Base-by-base conservation (phyloP, 2,888 invertebrate species). In the Heteromurus nitidus region DNA sequence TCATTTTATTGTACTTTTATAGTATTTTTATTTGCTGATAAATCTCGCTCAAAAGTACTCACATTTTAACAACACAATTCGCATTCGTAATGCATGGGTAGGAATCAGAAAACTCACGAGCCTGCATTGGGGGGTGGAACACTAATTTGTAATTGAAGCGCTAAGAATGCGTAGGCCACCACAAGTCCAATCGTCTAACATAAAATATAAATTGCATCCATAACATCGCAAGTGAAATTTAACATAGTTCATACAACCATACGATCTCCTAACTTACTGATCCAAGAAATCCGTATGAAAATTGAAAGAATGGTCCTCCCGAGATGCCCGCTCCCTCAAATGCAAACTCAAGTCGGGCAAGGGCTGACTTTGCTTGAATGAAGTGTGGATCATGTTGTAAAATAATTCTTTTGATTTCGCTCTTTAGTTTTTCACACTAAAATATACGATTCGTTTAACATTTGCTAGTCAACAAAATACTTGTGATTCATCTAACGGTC, bases 141-240 rank as follows among this genome's bases (percentile, higher is more conserved):
- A n/a, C n/a, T n/a, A n/a, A n/a, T n/a, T n/a, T n/a, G 73, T 13
- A 73, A 73, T 31, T 73, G 73, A n/a, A 73, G 62, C 0, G 73
- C 73, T 1, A 75, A 30, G n/a, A 75, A 75, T 0, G 75, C 53
- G 30, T 75, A 75, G 0, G 75, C 60, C 0, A 75, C 65, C 11
- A 75, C 31, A 3, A 58, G 24, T 16, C 73, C 73, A 11, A 64
- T 20, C n/a, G n/a, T n/a, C n/a, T n/a, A n/a, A n/a, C n/a, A n/a
- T n/a, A 60, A 7, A 20, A 16, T 16, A 9, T 22, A 30, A n/a
- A 11, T 64, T 3, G 13, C 2, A 28, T 9, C 2, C 5, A n/a
- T 36, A 36, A 22, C 13, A 16, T 16, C 44, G 11, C 24, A 36
- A n/a, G 9, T n/a, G n/a, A 31, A 16, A 9, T 64, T 7, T 11